Evolutionary conservation across 1,140 invertebrate genomes (phyloP), one percentile per base, ranked within the genome.

Genomic region (Melipona quadrifasciata): DNA sequence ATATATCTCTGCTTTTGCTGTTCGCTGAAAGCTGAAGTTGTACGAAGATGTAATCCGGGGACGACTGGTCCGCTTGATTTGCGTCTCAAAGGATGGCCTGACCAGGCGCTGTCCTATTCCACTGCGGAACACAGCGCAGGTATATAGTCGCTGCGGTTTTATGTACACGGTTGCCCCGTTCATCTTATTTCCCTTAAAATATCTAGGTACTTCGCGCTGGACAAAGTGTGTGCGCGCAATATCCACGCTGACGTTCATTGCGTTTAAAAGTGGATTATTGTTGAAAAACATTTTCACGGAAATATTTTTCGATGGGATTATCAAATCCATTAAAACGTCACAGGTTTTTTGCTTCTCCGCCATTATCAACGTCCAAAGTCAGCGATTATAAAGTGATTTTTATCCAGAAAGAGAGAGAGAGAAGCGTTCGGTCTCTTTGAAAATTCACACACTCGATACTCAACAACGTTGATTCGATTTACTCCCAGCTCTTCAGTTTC

Each of bases 51-150:
- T 81, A 76, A 64, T 17, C 61, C 70, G 67, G 34, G 0, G 39
- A 39, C 11, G 67, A 70, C 58, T 86, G 47, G 47, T 65, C 79
- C 57, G 76, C 72, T 86, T 80, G 83, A 89, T 80, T 87, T 87
- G 70, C 68, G 16, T 72, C n/a, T 61, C 55, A 80, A 80, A 80
- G 68, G 39, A 51, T 64, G 68, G 39, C 64, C 68, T 53, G 79
- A 51, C 79, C 55, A 58, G 19, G 2, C 39, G 47, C 55, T 47
- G 68, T 31, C 34, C 31, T 68, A 34, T 73, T 72, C 39, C 70
- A 80, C 79, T 73, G 68, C 24, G 19, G 11, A 1, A 11, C 12
- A 55, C 19, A 39, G 24, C 17, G 14, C n/a, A 31, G 12, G 31
- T 80, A 61, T 19, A 61, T 51, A 64, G 27, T 61, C 51, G 10